phyloP scores from a whole-genome alignment of 2,113 vertebrate species.

The Phyllostomus discolor region DNA sequence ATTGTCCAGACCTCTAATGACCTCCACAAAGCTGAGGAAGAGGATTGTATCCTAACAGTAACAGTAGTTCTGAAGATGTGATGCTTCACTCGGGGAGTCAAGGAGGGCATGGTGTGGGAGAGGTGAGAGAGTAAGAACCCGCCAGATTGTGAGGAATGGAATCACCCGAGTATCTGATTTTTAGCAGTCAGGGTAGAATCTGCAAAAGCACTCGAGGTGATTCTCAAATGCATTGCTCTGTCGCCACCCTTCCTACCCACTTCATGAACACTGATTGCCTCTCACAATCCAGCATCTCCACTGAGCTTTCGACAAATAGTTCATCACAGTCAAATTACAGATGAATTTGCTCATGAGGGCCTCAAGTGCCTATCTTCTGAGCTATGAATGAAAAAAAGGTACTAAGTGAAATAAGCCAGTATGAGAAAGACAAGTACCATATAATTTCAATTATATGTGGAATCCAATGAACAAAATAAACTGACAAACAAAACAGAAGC shows the following conservation, averaged over 20 bases:
- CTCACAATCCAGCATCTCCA: not conserved
- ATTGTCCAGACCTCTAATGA: not conserved
- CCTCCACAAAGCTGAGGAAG: not conserved
- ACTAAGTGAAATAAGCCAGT: not conserved
- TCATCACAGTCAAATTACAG: not conserved
- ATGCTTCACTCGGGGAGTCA: not conserved
- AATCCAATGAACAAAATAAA: too few relatives aligned
- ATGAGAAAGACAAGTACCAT: not conserved
- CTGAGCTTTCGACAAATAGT: not conserved
- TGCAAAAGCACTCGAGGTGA: not conserved
- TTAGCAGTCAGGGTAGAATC: not conserved
- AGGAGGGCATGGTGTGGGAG: not conserved
- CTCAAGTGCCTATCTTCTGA: not conserved
- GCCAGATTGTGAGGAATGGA: rapidly evolving
- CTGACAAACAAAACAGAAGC: too few relatives aligned
- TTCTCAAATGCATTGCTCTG: not conserved
- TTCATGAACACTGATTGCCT: not conserved
- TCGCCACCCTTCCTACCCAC: not conserved
- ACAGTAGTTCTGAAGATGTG: not conserved
- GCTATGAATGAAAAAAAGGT: not conserved
- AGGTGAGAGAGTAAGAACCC: not conserved
- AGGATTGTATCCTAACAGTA: not conserved
- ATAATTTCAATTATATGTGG: not conserved
- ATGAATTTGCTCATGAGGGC: not conserved
- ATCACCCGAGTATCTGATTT: not conserved